Percentiles rank a stretch among this genome's conserved stretches.
Evolutionary conservation across 2,888 invertebrate species (phyloP).

Genomic region (Dynastes grantii): DNA sequence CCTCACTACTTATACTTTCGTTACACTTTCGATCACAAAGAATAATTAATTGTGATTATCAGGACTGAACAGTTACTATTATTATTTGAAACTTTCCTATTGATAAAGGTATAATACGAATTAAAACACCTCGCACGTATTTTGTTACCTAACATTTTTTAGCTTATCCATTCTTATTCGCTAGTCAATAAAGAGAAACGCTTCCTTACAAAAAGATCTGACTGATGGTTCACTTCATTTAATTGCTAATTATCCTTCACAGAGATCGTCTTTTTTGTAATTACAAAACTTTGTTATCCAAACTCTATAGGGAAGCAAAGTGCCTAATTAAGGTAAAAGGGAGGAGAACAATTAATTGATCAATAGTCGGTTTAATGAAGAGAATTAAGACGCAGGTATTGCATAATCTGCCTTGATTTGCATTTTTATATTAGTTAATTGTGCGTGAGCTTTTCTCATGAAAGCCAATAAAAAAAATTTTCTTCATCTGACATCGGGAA

Average conservation of each 20-base stretch:
- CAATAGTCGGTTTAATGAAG: background rate
- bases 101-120: no score
- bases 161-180: background rate
- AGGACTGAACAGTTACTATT: no score
- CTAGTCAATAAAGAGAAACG: background rate
- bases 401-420: background rate
- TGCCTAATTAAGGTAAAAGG: background rate
- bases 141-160: no score
- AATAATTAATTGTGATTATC: no score
- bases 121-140: no score
- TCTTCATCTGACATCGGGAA: constrained; percentile 48
- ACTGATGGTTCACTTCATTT: background rate
- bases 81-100: no score
- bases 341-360: background rate
- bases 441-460: background rate
- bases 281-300: no score
- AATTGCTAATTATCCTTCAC: background rate
- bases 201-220: background rate
- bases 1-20: no score
- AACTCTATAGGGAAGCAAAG: no score
- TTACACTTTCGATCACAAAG: no score
- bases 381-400: background rate
- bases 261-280: no score
- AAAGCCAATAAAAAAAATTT: constrained; percentile 37
- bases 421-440: background rate